Conservation (phyloP, 2,888 invertebrate species). For the Drosophila differens region DNA sequence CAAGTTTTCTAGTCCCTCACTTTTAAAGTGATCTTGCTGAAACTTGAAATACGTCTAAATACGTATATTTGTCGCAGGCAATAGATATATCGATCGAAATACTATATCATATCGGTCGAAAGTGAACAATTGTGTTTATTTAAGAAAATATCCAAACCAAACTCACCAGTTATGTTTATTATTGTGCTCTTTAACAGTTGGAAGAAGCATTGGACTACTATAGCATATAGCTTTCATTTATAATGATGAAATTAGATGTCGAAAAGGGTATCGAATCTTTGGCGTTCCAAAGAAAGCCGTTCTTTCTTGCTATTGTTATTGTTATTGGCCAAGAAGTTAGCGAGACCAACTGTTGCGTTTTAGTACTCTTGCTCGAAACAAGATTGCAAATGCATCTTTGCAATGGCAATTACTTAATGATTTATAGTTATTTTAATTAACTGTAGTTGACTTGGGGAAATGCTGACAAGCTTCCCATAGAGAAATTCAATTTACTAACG, state of each 20-base stretch:
- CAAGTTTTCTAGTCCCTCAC: too few relatives aligned
- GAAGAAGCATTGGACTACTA: background rate
- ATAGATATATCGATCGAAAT: background rate
- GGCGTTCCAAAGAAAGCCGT: background rate
- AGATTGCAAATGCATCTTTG: background rate
- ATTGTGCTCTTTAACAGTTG: background rate
- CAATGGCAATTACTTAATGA: background rate
- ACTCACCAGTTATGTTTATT: background rate
- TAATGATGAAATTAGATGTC: background rate
- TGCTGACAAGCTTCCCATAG: background rate
- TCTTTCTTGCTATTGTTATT: conserved; percentile 8
- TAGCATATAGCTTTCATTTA: background rate
- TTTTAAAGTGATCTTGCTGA: background rate
- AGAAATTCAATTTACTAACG: background rate
- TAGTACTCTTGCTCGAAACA: background rate
- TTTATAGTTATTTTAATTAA: background rate
- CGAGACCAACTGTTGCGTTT: conserved; percentile 24
- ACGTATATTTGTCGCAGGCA: background rate
- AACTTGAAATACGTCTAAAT: background rate
- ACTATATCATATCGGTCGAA: background rate
- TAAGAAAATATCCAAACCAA: background rate
- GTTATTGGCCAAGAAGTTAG: conserved; percentile 21
- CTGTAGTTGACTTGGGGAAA: background rate
- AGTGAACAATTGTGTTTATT: background rate
- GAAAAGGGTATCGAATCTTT: background rate